Conservation (phyloP, 92 coral and sea anemone species). For the Actinostola sp. region DNA sequence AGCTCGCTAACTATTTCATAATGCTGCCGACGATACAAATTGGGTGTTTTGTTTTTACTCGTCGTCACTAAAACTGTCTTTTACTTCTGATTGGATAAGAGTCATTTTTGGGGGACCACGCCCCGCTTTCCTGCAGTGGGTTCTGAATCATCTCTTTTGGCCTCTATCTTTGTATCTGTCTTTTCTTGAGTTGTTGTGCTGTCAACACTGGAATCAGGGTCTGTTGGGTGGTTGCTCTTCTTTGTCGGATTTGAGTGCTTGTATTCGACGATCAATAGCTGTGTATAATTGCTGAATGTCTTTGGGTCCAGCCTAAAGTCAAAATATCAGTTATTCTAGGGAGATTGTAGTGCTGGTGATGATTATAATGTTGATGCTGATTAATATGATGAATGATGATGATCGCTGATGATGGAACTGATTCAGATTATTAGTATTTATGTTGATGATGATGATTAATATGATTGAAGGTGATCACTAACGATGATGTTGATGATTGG, state of each 20-base stretch:
- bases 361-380: too few species aligned
- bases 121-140: conserved; percentile 21
- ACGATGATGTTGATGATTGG: too few species aligned
- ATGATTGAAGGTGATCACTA: too few species aligned
- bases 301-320: conserved; percentile 83
- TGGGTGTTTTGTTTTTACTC: conserved; percentile 17
- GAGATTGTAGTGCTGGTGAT: too few species aligned
- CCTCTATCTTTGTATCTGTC: conserved; percentile 65
- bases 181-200: conserved; percentile 37
- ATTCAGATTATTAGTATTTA: too few species aligned
- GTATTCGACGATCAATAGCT: conserved; percentile 94
- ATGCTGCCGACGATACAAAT: too few species aligned
- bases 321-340: neutral
- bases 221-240: conserved; percentile 35
- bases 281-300: conserved; percentile 90
- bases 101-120: conserved; percentile 52
- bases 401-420: too few species aligned
- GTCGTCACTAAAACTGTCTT: conserved; percentile 48
- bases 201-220: conserved; percentile 37
- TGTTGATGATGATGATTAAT: too few species aligned
- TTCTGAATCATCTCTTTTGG: conserved; percentile 54
- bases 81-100: conserved; percentile 49
- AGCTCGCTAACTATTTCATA: too few species aligned
- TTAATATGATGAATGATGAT: too few species aligned
- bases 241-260: conserved; percentile 81